Base-by-base conservation (phyloP, 2,888 invertebrate genomes). In the Apotomis capreana region DNA sequence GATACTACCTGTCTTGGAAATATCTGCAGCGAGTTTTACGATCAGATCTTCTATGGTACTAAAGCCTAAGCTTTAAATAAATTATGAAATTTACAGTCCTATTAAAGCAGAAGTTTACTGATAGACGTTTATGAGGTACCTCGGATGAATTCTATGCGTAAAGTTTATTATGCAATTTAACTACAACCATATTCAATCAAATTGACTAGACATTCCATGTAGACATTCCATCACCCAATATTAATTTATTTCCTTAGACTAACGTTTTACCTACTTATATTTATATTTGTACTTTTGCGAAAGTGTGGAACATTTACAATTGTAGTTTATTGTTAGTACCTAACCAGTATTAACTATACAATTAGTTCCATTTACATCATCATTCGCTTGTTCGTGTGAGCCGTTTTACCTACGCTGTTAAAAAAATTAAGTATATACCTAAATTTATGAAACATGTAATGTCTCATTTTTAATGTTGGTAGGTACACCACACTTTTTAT, bases 21-120 rank as follows among this genome's bases (percentile, higher is more conserved):
- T 44, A 4, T 52, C 54, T 10, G 13, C 37, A 12, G 37, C 12
- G 10, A 10, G 49, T 49, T 49, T 49, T 49, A 49, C 49, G 49
- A 49, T 5, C 8, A 6, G 44, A 44, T 49, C 9, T 49, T 9
- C 49, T 49, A 9, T 49, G 49, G 10, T 49, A 49, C 9, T 49
- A 49, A 49, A 46, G 55, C 55, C 10, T 49, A 49, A 49, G 49
- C 49, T 8, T 49, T 49, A 49, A 4, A 49, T 13, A 55, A 13
- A 26, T 55, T 26, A 13, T 13, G 55, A 13, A 55, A 13, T 55
- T 55, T 26, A 9, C 62, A 61, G 71, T 69, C 40, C 60, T 60
- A 46, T 59, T 64, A 49, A 71, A 62, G 40, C 67, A 63, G 63
- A 51, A 69, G 68, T 70, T 55, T 64, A 59, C 1, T 10, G 49